Conservation (phyloP, 92 coral and sea anemone genomes). For the Bergia puertoricense region DNA sequence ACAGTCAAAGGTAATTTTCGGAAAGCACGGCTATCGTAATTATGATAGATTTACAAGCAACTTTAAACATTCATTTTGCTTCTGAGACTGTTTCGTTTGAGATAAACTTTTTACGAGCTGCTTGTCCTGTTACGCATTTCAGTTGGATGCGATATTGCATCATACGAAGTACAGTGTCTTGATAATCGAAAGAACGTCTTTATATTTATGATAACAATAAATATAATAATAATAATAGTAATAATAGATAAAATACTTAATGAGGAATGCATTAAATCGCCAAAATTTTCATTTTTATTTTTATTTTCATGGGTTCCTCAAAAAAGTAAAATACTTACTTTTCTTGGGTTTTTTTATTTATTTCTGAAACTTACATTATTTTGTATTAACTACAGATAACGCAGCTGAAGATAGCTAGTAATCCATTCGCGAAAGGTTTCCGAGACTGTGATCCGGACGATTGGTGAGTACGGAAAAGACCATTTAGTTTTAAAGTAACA, state of each 20-base stretch:
- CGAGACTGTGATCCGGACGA: slow-evolving; percentile 99
- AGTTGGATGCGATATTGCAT: no score
- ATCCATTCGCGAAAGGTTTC: slow-evolving; percentile 99
- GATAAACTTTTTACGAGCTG: background rate
- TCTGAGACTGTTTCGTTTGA: background rate
- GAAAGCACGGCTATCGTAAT: background rate
- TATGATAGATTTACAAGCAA: background rate
- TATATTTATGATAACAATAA: no score
- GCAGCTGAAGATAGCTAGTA: slow-evolving; percentile 98
- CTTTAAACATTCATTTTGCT: background rate
- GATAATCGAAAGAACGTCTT: no score
- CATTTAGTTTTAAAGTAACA: background rate
- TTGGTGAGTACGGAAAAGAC: slow-evolving; percentile 65
- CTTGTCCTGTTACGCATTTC: background rate
- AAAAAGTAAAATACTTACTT: no score
- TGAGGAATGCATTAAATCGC: no score
- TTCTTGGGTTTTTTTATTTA: background rate
- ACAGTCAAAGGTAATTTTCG: no score
- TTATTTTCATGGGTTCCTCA: no score
- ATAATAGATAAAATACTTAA: no score
- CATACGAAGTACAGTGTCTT: no score
- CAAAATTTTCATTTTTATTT: no score
- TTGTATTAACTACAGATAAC: slow-evolving; percentile 71
- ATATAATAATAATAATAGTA: no score
- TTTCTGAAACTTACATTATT: background rate